phyloP scores from a whole-genome alignment of 2,113 vertebrate species.

The Excalfactoria chinensis region DNA sequence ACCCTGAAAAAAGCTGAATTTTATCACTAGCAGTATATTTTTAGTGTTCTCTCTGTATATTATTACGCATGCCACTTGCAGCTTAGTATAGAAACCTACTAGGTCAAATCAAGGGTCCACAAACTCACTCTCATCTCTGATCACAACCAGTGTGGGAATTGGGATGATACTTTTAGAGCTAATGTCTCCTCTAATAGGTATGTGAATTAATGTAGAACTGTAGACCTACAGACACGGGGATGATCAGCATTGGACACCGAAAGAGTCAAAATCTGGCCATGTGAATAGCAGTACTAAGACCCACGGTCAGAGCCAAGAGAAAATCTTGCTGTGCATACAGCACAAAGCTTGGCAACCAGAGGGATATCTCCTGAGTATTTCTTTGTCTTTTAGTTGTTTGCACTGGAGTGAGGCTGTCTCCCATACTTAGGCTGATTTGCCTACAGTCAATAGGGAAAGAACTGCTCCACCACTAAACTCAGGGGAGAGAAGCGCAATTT shows the following conservation, averaged over 20 bases:
- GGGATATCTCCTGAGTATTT: neutral
- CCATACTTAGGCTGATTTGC: neutral
- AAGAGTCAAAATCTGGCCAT: neutral
- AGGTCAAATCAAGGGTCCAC: neutral
- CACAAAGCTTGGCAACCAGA: accelerated
- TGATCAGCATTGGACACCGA: neutral
- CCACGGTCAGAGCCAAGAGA: neutral
- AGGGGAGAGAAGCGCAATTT: neutral
- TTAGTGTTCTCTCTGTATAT: neutral
- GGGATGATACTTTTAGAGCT: neutral
- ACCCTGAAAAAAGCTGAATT: neutral
- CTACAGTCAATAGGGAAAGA: neutral
- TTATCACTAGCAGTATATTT: neutral
- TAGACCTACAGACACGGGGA: neutral
- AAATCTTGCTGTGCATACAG: neutral
- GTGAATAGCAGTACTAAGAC: neutral
- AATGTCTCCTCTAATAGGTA: neutral
- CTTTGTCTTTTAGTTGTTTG: neutral
- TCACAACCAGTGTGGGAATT: neutral
- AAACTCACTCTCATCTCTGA: neutral
- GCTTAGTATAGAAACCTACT: neutral
- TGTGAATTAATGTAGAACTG: neutral
- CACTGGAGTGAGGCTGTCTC: neutral
- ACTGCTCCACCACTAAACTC: accelerated
- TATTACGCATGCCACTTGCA: neutral